Conservation (phyloP, 2,113 vertebrate genomes). For the Seriola rivoliana region DNA sequence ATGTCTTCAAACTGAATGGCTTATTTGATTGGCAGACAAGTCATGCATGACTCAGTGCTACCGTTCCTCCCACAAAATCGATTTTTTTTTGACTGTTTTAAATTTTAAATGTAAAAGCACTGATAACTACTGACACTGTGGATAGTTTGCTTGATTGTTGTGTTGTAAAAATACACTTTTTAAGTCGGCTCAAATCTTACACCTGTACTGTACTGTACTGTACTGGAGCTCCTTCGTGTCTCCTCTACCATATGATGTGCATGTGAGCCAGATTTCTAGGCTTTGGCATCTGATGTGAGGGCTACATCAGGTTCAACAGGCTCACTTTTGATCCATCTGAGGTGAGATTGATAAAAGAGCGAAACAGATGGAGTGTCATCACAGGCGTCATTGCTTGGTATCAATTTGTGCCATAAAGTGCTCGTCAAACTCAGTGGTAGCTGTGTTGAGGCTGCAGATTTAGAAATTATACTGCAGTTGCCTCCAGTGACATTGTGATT, state of each 20-base stretch:
- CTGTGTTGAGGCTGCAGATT: conserved; percentile 1
- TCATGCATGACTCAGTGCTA: conserved; percentile 17
- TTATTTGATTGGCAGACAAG: conserved; percentile 47
- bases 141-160: neutral
- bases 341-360: conserved; percentile 37
- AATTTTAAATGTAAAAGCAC: neutral
- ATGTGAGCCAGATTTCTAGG: conserved; percentile 28
- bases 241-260: conserved; percentile 17
- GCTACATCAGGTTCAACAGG: conserved; percentile 52
- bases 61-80: neutral
- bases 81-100: neutral
- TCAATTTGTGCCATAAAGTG: conserved; percentile 37
- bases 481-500: conserved; percentile 18
- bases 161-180: neutral
- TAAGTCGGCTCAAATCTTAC: neutral
- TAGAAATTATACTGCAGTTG: conserved; percentile 5
- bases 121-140: neutral
- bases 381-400: conserved; percentile 11
- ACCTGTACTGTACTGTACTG: neutral
- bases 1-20: conserved; percentile 28
- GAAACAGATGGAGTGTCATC: conserved; percentile 35
- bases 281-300: conserved; percentile 40
- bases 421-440: conserved; percentile 17
- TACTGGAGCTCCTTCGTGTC: neutral
- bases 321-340: conserved; percentile 12